Evolutionary conservation across 2,797 vertebrate species (phyloP).

Genomic region (Arrhamphus sclerolepis): DNA sequence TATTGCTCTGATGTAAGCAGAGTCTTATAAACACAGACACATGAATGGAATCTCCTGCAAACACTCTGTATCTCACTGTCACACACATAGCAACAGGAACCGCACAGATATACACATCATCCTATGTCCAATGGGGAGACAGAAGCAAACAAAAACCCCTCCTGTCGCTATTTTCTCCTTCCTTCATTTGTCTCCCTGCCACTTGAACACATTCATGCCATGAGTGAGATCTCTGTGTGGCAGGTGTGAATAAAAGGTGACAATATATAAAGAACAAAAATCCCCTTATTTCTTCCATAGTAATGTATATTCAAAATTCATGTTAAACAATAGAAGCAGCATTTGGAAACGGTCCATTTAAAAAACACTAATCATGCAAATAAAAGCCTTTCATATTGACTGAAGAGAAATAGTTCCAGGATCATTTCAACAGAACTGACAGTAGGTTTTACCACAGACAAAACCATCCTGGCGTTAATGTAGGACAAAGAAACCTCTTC

Average conservation of each 20-base stretch:
- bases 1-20: constrained; percentile 62
- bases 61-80: constrained; percentile 29
- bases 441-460: too few species aligned
- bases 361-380: too few species aligned
- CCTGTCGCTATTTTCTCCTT: constrained; percentile 26
- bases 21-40: constrained; percentile 25
- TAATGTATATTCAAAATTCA: background rate
- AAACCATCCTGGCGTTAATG: too few species aligned
- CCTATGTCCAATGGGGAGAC: constrained; percentile 4
- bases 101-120: constrained; percentile 31
- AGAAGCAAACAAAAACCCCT: constrained; percentile 50
- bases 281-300: background rate
- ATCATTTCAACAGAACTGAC: too few species aligned
- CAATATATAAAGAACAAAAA: constrained; percentile 1
- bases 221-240: constrained; percentile 5
- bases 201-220: constrained; percentile 14
- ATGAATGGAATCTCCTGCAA: constrained; percentile 26
- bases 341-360: too few species aligned
- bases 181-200: constrained; percentile 42
- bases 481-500: background rate
- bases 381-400: too few species aligned
- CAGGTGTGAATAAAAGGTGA: background rate
- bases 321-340: background rate
- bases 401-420: too few species aligned
- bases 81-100: constrained; percentile 34